phyloP scores from a whole-genome alignment of 2,113 vertebrate genomes.

The Urocynchramus pylzowi region DNA sequence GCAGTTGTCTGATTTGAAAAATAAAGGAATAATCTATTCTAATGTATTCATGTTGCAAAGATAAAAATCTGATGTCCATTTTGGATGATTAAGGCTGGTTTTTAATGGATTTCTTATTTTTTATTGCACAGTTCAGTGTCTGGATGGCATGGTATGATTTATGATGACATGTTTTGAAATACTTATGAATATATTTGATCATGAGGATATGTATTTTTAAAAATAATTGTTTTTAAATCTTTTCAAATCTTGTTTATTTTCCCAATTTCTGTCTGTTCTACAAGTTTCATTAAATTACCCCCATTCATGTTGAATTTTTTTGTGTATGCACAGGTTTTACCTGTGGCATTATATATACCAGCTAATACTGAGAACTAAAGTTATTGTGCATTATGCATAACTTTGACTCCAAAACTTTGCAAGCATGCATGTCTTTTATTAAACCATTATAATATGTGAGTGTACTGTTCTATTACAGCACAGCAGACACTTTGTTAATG shows the following conservation, averaged over 20 bases:
- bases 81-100: accelerated
- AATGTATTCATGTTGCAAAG: neutral
- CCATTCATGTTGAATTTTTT: neutral
- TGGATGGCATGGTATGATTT: neutral
- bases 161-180: neutral
- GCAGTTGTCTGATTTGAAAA: neutral
- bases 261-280: neutral
- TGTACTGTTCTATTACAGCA: neutral
- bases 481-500: neutral
- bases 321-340: neutral
- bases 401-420: neutral
- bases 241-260: neutral
- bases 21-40: neutral
- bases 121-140: neutral
- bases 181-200: neutral
- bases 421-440: neutral
- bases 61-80: neutral
- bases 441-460: neutral
- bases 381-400: neutral
- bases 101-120: neutral
- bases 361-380: neutral
- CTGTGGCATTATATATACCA: neutral
- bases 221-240: neutral
- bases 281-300: neutral
- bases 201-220: neutral